Evolutionary conservation across 2,113 vertebrate species (phyloP).

Genomic region (Danionella cerebrum): DNA sequence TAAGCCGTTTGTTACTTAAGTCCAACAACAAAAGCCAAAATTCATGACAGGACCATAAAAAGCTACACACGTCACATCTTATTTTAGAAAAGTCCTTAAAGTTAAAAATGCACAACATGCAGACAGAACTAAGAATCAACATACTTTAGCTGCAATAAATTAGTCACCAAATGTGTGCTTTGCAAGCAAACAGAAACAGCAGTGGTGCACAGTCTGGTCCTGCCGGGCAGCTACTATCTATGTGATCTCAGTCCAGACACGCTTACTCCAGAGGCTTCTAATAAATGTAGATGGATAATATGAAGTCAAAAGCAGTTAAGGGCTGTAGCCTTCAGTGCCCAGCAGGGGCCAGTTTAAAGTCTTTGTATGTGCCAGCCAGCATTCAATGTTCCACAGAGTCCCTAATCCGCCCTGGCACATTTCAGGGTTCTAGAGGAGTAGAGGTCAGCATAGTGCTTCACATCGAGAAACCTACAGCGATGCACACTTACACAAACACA

Average conservation of each 20-base stretch:
- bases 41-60: too few relatives aligned
- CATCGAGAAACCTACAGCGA: background rate
- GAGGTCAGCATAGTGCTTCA: slow-evolving; percentile 30
- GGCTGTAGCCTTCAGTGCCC: slow-evolving; percentile 46
- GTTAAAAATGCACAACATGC: too few relatives aligned
- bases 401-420: slow-evolving; percentile 57
- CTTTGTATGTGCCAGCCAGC: slow-evolving; percentile 43
- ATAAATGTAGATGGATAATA: slow-evolving; percentile 63
- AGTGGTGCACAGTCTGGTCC: background rate
- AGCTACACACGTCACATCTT: too few relatives aligned
- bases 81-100: too few relatives aligned
- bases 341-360: slow-evolving; percentile 44
- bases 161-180: too few relatives aligned
- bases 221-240: background rate
- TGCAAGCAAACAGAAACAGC: background rate
- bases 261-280: slow-evolving; percentile 10
- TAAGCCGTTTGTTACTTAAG: too few relatives aligned
- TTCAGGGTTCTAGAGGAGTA: slow-evolving; percentile 54
- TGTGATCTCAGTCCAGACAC: slow-evolving; percentile 3
- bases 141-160: too few relatives aligned
- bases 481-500: background rate
- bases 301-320: slow-evolving; percentile 64
- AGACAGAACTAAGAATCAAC: too few relatives aligned
- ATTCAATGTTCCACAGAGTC: slow-evolving; percentile 35
- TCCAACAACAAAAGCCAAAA: too few relatives aligned